These are phyloP conservation scores for Plusia festucae DNA, from an alignment of 2,888 invertebrate genomes.

Conservation along the genomic window DNA sequence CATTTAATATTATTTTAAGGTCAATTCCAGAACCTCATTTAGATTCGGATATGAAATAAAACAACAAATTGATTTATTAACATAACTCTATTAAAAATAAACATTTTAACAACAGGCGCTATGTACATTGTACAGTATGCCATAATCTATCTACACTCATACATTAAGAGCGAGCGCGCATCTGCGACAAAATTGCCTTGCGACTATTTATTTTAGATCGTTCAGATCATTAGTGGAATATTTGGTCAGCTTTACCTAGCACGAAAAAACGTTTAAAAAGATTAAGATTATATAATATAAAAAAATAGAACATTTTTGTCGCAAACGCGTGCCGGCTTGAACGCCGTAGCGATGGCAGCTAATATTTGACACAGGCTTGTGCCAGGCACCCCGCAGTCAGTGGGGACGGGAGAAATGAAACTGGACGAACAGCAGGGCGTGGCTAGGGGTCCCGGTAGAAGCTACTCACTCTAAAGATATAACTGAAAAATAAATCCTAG, in stretches of 20 bases:
- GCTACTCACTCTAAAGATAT: conserved; percentile 41
- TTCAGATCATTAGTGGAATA: conserved; percentile 38
- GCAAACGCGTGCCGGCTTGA: conserved; percentile 32
- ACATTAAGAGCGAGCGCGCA: conserved; percentile 57
- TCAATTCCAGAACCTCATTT: no score
- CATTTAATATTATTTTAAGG: no score
- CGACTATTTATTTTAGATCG: conserved; percentile 37
- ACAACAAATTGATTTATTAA: conserved; percentile 82
- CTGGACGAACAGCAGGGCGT: conserved; percentile 13
- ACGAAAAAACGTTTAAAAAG: conserved; percentile 29
- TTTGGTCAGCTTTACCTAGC: conserved; percentile 46
- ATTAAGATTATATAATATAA: conserved; percentile 37
- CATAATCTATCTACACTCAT: conserved; percentile 82
- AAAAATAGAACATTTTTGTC: conserved; percentile 34
- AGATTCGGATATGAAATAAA: conserved; percentile 71
- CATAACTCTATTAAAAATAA: conserved; percentile 89
- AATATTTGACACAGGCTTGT: conserved; percentile 44
- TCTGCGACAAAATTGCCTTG: conserved; percentile 32
- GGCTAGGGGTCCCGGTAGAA: conserved; percentile 25
- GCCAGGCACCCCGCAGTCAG: conserved; percentile 31
- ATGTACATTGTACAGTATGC: conserved; percentile 80
- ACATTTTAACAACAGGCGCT: conserved; percentile 86
- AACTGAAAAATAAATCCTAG: not conserved
- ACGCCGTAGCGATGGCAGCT: conserved; percentile 55
- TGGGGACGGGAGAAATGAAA: conserved; percentile 24